phyloP scores from a whole-genome alignment of 2,888 invertebrate species.

The Cheilosia variabilis region DNA sequence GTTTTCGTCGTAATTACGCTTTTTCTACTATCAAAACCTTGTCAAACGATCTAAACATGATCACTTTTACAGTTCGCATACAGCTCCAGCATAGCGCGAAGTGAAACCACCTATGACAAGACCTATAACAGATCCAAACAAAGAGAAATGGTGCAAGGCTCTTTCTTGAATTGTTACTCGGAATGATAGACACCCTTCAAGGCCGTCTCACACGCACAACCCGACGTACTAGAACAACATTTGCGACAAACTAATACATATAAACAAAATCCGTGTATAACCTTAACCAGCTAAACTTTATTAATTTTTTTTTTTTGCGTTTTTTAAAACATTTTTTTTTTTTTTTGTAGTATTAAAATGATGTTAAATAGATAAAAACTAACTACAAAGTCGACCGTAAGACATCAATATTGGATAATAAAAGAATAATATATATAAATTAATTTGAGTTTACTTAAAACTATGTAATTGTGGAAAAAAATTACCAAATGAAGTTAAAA shows the following conservation, averaged over 20 bases:
- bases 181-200: conserved; percentile 76
- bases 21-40: no score
- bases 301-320: conserved; percentile 43
- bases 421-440: conserved; percentile 57
- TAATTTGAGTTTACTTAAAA: conserved; percentile 62
- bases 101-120: conserved; percentile 1
- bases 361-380: conserved; percentile 68
- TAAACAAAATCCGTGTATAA: background rate
- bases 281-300: conserved; percentile 67
- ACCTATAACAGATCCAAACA: background rate
- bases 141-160: conserved; percentile 24
- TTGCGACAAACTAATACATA: background rate
- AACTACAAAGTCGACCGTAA: conserved; percentile 47
- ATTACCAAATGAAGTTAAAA: conserved; percentile 36
- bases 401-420: conserved; percentile 13
- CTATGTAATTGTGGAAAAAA: conserved; percentile 25
- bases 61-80: conserved; percentile 2
- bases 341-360: conserved; percentile 48
- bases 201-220: conserved; percentile 61
- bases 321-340: conserved; percentile 61
- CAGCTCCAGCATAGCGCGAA: conserved; percentile 19
- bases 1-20: no score
- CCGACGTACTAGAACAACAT: conserved; percentile 9
- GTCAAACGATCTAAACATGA: background rate
- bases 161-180: conserved; percentile 76